Percentiles rank a stretch among this genome's conserved stretches.
Conservation (phyloP, 2,797 vertebrate genomes). For the Tapirus indicus region DNA sequence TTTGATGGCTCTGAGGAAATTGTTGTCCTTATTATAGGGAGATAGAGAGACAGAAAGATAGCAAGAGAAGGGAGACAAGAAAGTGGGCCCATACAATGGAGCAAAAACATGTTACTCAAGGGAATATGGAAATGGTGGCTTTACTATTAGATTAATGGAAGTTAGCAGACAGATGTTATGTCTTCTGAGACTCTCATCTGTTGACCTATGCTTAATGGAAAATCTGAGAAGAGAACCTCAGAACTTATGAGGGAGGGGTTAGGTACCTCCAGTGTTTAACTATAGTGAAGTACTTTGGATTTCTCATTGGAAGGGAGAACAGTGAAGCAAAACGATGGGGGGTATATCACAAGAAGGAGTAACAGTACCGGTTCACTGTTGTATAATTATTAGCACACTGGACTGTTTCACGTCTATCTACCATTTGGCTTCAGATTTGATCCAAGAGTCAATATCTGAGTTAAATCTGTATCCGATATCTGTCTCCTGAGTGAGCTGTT, state of each 20-base stretch:
- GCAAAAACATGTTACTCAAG: slow-evolving; percentile 41
- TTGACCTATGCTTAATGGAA: slow-evolving; percentile 51
- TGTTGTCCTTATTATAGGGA: slow-evolving; percentile 64
- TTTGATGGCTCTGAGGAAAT: slow-evolving; percentile 71
- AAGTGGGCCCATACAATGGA: neutral
- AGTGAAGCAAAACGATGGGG: neutral
- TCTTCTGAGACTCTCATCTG: slow-evolving; percentile 1
- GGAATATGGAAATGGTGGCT: slow-evolving; percentile 19
- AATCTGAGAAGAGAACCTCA: slow-evolving; percentile 6
- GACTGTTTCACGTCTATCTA: neutral
- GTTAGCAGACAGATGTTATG: slow-evolving; percentile 15
- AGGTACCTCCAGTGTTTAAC: neutral
- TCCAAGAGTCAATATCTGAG: neutral
- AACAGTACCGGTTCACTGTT: neutral
- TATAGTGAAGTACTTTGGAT: neutral
- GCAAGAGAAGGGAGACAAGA: neutral
- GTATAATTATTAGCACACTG: neutral
- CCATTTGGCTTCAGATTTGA: neutral
- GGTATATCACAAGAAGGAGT: neutral
- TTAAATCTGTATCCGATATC: neutral
- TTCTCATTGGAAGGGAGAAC: neutral
- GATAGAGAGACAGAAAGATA: slow-evolving; percentile 39
- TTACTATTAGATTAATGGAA: slow-evolving; percentile 69
- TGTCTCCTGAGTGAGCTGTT: neutral
- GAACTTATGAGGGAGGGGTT: neutral